Percentiles rank a stretch among this genome's conserved stretches.
phyloP scores from a whole-genome alignment of 2,888 invertebrate genomes.

The Periphyllus acericola region DNA sequence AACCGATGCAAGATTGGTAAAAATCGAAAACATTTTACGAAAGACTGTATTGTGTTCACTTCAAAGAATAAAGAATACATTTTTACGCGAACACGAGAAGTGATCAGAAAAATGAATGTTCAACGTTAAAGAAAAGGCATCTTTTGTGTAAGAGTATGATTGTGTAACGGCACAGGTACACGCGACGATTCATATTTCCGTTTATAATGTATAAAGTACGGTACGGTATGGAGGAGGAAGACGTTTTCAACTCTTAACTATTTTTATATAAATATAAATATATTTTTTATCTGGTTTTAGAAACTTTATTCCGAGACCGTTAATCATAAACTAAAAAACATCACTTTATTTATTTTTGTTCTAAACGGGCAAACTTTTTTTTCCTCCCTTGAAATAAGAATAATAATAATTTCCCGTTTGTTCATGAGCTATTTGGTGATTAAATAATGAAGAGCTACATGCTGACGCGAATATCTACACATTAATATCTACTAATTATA shows the following conservation, averaged over 20 bases:
- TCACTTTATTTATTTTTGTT: conserved; percentile 29
- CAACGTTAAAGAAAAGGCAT: too few species aligned
- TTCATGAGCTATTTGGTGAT: background rate
- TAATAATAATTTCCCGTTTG: background rate
- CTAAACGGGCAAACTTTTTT: conserved; percentile 19
- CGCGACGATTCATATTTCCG: background rate
- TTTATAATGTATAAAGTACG: background rate
- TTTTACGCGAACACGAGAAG: too few species aligned
- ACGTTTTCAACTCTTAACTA: background rate
- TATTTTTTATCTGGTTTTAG: background rate
- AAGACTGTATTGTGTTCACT: too few species aligned
- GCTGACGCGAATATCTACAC: background rate
- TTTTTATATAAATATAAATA: conserved; percentile 14
- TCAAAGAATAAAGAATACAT: too few species aligned
- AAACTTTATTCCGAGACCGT: conserved; percentile 16
- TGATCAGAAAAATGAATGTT: too few species aligned
- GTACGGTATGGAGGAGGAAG: background rate
- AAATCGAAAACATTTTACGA: too few species aligned
- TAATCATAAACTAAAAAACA: conserved; percentile 23
- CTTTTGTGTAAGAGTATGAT: background rate
- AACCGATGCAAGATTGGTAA: too few species aligned
- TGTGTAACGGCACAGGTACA: background rate
- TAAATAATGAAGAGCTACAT: background rate
- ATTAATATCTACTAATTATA: too few species aligned
- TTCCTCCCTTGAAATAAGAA: conserved; percentile 16